A percentile compares a stretch with the other conserved stretches of the same genome.
Evolutionary conservation across 2,888 invertebrate species (phyloP).

Genomic region (Steinernema hermaphroditum): DNA sequence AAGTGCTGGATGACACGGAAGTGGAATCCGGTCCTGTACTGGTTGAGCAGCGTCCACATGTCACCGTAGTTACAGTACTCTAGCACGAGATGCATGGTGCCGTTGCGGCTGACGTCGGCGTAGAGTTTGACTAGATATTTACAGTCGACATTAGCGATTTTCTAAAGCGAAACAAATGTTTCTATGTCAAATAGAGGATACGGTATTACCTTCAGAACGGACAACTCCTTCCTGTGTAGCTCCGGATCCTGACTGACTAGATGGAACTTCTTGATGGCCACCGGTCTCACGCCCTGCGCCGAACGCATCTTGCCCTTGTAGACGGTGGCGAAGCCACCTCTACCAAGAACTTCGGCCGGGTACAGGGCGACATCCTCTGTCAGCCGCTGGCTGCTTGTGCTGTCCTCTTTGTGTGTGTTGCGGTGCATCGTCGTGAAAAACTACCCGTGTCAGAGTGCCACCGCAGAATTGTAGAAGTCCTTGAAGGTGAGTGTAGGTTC

Average conservation of each 20-base stretch:
- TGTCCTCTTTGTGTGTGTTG: neutral
- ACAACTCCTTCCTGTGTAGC: neutral
- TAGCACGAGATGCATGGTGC: neutral
- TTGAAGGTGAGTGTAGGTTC: constrained; percentile 9
- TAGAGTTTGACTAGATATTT: constrained; percentile 4
- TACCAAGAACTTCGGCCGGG: neutral
- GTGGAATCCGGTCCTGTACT: neutral
- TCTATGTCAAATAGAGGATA: too few species aligned
- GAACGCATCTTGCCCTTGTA: neutral
- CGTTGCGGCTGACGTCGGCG: neutral
- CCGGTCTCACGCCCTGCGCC: neutral
- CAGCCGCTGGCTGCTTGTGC: neutral
- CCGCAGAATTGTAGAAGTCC: constrained; percentile 22
- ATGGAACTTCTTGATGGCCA: constrained; percentile 2
- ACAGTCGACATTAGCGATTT: neutral
- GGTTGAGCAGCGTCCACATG: neutral
- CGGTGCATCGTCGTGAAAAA: neutral
- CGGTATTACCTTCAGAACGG: constrained; percentile 13
- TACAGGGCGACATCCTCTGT: neutral
- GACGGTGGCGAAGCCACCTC: neutral
- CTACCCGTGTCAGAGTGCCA: constrained; percentile 19
- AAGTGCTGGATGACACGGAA: constrained; percentile 4
- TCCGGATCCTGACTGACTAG: neutral
- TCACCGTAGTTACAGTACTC: constrained; percentile 17
- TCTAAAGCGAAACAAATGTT: too few species aligned